Evolutionary conservation across 92 coral and sea anemone genomes (phyloP), one percentile per base, ranked within the genome.

Genomic region (Porites lobata): DNA sequence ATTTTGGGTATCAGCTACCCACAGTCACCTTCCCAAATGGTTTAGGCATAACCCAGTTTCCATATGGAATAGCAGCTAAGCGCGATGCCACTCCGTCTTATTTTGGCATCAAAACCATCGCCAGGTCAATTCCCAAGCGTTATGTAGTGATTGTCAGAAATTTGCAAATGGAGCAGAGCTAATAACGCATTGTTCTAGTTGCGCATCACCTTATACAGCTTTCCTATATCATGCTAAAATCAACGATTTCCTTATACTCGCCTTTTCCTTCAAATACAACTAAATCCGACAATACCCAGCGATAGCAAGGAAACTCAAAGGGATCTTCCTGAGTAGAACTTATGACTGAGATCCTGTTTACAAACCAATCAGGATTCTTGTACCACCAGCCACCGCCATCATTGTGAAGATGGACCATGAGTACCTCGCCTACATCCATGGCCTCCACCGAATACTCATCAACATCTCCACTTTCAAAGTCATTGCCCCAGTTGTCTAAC

Each of bases 401-500:
- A 22, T 94, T 94, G 72, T 89, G 92, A 17, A 97, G 88, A 43
- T 83, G 90, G 73, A 95, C 80, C 54, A 92, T 63, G 57, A 91
- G 69, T 69, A 97, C 72, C 32, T 94, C 97, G 9, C 99, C 99
- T 12, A 97, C 94, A 65, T 97, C 98, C 89, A 90, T 87, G 13
- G 90, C 92, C 65, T 90, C 91, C 20, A 95, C 74, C 19, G 29
- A 12, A 84, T 95, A 97, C 9, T 82, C 90, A 74, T 95, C 96
- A 15, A 76, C 50, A 8, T 84, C 77, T 6, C 96, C 96, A 59
- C 81, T 80, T 81, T 92, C 95, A 19, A 87, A 90, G 81, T 92
- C 98, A 50, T 77, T 63, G 59, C 85, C 84, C 88, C 92, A 80
- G 14, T 76, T 84, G 91, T 85, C 92, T 26, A 97, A 65, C 70